Base-by-base conservation (phyloP, 1,140 invertebrate species). In the Camponotus vicinus region DNA sequence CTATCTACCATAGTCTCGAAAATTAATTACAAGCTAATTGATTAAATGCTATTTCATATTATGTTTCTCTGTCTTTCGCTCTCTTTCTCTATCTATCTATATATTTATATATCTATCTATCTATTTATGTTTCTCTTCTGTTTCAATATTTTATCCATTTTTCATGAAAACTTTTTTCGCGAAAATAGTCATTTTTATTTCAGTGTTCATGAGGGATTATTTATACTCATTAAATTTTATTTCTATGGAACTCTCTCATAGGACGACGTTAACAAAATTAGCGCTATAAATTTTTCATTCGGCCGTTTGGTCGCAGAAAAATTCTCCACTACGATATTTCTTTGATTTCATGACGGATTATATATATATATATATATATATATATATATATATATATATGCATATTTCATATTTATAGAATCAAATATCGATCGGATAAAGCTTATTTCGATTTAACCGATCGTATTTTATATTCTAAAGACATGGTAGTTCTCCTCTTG, bases 141-240 rank as follows among this genome's bases (percentile, higher is more conserved):
- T 69, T 61, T 80, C 40, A 42, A 57, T 86, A 78, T 70, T 61
- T 45, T 11, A 34, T 49, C 45, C 34, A 37, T 18, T 52, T 3
- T 52, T 52, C 18, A 52, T 52, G 49, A 52, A n/a, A 86, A 57
- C 59, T 79, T 78, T 86, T 86, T 86, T 59, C 64, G 2, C 32
- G 76, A 15, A 86, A 86, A 67, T 37, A 34, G 69, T 70, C 40
- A 61, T 75, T 83, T 75, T 27, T 27, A 27, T 27, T 27, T 45
- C 45, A 49, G 52, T 40, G 55, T n/a, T n/a, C 69, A 57, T 34
- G 70, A 75, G 79, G 13, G 40, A 83, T 83, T 83, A 83, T 83
- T 75, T 83, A 59, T 83, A 83, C 49, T 83, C 69, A 75, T 83
- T 83, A 83, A 82, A 63, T 83, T 75, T 82, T 73, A n/a, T 32